These are phyloP conservation scores for Pyrocoelia pectoralis DNA, from an alignment of 2,888 invertebrate genomes.

Conservation along the genomic window DNA sequence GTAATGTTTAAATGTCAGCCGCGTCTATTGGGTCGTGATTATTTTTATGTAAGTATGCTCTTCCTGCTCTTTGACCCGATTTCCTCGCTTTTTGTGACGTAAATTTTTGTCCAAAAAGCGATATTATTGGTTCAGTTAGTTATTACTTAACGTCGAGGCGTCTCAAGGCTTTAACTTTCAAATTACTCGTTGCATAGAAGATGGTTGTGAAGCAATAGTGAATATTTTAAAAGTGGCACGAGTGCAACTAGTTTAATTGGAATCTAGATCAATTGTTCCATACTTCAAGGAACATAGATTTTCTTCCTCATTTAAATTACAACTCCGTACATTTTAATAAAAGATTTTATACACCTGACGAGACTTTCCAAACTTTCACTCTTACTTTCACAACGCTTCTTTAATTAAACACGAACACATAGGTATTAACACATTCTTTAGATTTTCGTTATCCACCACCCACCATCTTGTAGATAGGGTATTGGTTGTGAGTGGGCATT, in stretches of 20 bases:
- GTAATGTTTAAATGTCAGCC: conserved; percentile 24
- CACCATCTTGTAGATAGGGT: too few species aligned
- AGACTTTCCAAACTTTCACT: conserved; percentile 45
- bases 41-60: not conserved
- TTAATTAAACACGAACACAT: not conserved
- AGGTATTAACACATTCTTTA: not conserved
- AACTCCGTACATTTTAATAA: conserved; percentile 13
- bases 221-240: conserved; percentile 26
- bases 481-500: conserved; percentile 5
- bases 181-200: conserved; percentile 22
- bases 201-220: conserved; percentile 21
- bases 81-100: conserved; percentile 16
- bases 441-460: not conserved
- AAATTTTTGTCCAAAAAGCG: conserved; percentile 7
- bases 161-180: conserved; percentile 28
- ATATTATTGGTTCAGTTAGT: conserved; percentile 14
- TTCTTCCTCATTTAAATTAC: conserved; percentile 12
- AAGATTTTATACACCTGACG: conserved; percentile 22
- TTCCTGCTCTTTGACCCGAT: conserved; percentile 28
- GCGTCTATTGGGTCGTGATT: conserved; percentile 7
- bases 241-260: conserved; percentile 22
- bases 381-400: conserved; percentile 40
- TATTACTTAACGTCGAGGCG: conserved; percentile 24
- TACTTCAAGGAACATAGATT: not conserved
- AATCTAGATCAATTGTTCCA: conserved; percentile 18